A percentile compares a stretch with the other conserved stretches of the same genome.
Conservation (phyloP, 1,140 invertebrate genomes). For the Brachionus koreanus region DNA sequence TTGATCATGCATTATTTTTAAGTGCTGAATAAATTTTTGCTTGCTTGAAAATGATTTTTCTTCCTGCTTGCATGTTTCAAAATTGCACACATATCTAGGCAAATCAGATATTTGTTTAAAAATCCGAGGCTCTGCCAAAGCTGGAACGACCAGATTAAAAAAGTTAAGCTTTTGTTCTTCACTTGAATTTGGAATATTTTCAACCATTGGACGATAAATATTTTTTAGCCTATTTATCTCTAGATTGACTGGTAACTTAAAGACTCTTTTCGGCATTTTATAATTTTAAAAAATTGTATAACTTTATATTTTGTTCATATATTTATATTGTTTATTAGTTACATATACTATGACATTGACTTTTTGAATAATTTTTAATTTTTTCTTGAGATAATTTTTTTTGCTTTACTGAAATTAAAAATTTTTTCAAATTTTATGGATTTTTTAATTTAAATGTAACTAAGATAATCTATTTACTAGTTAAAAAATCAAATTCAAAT, state of each 20-base stretch:
- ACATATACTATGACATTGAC: too few species aligned
- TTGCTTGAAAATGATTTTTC: background rate
- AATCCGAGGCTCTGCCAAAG: background rate
- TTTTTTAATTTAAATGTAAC: too few species aligned
- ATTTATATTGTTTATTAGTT: too few species aligned
- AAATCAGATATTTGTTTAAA: too few species aligned
- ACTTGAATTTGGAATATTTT: background rate
- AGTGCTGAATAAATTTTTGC: background rate
- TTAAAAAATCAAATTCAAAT: too few species aligned
- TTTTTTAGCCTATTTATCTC: background rate
- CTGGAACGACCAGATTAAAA: background rate
- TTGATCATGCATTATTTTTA: background rate
- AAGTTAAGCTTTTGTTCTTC: background rate
- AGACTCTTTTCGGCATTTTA: background rate
- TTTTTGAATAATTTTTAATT: too few species aligned
- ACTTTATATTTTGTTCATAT: too few species aligned
- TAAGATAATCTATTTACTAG: too few species aligned
- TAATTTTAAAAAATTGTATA: too few species aligned
- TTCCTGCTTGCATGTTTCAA: background rate
- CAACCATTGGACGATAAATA: background rate
- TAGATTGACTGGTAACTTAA: background rate
- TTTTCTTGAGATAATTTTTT: too few species aligned
- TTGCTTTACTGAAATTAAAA: too few species aligned
- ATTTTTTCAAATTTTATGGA: too few species aligned
- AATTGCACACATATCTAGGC: background rate